A percentile compares a stretch with the other conserved stretches of the same genome.
These are phyloP conservation scores for Xyliphius kryptos DNA, from an alignment of 2,113 vertebrate genomes.

Conservation along the genomic window DNA sequence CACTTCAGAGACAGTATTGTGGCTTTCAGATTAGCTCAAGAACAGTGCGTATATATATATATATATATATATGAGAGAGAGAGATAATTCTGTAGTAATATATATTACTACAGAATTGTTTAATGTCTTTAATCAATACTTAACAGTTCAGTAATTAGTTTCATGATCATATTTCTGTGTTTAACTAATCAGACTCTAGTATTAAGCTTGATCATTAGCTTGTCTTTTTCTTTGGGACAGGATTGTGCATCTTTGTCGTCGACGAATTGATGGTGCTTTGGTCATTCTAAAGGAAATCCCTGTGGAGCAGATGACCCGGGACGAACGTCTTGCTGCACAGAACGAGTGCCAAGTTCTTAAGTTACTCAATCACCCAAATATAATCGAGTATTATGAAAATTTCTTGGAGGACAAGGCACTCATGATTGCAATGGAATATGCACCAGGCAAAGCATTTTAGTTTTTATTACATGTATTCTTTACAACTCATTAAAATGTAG, in stretches of 20 bases:
- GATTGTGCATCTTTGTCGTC: slow-evolving; percentile 89
- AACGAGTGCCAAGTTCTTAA: slow-evolving; percentile 98
- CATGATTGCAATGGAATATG: slow-evolving; percentile 98
- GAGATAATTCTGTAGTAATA: no score
- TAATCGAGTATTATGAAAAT: slow-evolving; percentile 98
- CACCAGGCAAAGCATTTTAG: slow-evolving; percentile 83
- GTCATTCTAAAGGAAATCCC: slow-evolving; percentile 98
- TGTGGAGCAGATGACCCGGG: slow-evolving; percentile 96
- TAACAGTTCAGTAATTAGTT: no score
- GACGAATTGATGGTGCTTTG: slow-evolving; percentile 82
- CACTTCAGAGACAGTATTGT: no score
- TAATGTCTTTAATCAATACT: no score
- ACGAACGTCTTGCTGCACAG: slow-evolving; percentile 89
- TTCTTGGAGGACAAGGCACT: slow-evolving; percentile 97
- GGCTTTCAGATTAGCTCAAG: no score
- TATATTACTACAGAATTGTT: no score
- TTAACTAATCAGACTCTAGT: no score
- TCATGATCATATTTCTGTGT: no score
- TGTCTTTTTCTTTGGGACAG: slow-evolving; percentile 53
- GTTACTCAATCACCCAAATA: slow-evolving; percentile 92
- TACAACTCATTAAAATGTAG: no score
- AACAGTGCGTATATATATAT: no score
- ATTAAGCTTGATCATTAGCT: no score
- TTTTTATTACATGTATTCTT: neutral
- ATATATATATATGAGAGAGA: no score